Evolutionary conservation across 2,113 vertebrate species (phyloP).

Genomic region (Chitala chitala): DNA sequence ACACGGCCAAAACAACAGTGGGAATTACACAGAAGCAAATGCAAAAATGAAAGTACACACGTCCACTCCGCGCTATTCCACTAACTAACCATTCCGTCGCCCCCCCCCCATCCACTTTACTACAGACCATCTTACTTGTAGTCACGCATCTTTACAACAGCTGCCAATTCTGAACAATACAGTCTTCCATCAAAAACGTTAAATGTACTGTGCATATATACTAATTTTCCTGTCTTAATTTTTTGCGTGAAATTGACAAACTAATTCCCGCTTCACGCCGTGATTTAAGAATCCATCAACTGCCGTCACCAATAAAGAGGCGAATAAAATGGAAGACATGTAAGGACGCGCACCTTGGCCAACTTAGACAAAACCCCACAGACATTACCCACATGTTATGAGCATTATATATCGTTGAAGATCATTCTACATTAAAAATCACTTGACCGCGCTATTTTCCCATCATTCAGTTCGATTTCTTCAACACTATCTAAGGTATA

Average conservation of each 20-base stretch:
- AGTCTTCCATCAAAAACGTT: too few species aligned
- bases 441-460: conserved; percentile 37
- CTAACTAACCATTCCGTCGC: too few species aligned
- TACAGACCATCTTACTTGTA: too few species aligned
- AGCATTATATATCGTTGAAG: conserved; percentile 8
- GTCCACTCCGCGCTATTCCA: too few species aligned
- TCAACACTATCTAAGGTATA: conserved; percentile 50
- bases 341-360: not conserved
- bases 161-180: too few species aligned
- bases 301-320: not conserved
- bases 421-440: conserved; percentile 25
- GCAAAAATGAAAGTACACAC: too few species aligned
- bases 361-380: not conserved
- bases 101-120: too few species aligned
- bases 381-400: not conserved
- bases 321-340: conserved; percentile 18
- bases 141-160: too few species aligned
- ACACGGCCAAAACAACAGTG: not conserved
- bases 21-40: too few species aligned
- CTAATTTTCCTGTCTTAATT: too few species aligned
- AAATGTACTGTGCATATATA: too few species aligned
- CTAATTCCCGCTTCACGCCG: not conserved
- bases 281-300: not conserved
- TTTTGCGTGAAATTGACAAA: too few species aligned
- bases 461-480: conserved; percentile 58